Evolutionary conservation across 23 tunicate species (phyloP).

Genomic region (Oikopleura vanhoeffeni): DNA sequence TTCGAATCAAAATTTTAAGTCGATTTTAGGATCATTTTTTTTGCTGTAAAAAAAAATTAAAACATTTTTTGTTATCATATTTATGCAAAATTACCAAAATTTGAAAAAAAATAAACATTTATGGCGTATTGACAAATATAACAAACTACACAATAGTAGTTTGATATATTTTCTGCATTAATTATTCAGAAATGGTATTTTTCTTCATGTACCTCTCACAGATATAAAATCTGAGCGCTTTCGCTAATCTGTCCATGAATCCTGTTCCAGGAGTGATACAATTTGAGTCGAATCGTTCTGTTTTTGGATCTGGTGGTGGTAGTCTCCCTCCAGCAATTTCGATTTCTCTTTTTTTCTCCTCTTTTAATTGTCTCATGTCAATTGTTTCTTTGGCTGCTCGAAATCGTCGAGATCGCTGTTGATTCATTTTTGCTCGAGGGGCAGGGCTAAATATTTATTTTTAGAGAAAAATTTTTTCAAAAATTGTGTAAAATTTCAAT

Average conservation of each 20-base stretch:
- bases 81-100: too few species aligned
- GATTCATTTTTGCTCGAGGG: conserved; percentile 99
- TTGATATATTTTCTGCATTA: too few species aligned
- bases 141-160: too few species aligned
- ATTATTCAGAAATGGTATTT: too few species aligned
- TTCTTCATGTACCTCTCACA: conserved; percentile 29
- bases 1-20: too few species aligned
- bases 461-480: not conserved
- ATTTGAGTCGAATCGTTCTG: conserved; percentile 71
- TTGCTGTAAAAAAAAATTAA: too few species aligned
- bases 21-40: too few species aligned
- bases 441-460: conserved; percentile 19
- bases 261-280: conserved; percentile 96
- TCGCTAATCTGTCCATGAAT: conserved; percentile 72
- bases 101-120: too few species aligned
- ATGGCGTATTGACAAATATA: too few species aligned
- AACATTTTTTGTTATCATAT: too few species aligned
- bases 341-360: conserved; percentile 33
- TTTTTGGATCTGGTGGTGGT: conserved; percentile 52
- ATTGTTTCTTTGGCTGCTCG: conserved; percentile 83
- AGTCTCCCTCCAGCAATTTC: conserved; percentile 27
- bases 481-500: too few species aligned
- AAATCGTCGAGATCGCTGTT: conserved; percentile 83
- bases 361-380: conserved; percentile 34
- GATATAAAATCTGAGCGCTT: conserved; percentile 58